Percentiles rank a stretch among this genome's conserved stretches.
Conservation (phyloP, 2,113 vertebrate species). For the Leiothrix lutea region DNA sequence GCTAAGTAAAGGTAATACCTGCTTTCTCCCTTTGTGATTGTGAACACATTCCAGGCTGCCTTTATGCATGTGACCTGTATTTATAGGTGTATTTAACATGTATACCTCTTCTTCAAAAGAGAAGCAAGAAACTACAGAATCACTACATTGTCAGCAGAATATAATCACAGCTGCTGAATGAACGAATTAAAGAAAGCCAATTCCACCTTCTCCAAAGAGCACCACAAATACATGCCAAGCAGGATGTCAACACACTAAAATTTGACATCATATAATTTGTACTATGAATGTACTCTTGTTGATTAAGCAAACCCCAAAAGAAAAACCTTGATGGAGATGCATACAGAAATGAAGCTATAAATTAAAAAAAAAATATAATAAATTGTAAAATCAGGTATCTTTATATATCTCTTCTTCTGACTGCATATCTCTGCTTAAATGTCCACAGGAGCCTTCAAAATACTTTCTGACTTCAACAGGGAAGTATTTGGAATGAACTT, state of each 20-base stretch:
- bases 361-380: not conserved
- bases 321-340: not conserved
- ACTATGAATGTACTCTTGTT: not conserved
- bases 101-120: not conserved
- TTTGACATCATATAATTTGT: not conserved
- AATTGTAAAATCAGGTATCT: not conserved
- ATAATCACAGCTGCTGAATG: not conserved
- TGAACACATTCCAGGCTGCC: not conserved
- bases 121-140: not conserved
- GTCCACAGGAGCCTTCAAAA: not conserved
- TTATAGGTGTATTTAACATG: not conserved
- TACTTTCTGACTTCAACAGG: not conserved
- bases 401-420: not conserved
- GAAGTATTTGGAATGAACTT: not conserved
- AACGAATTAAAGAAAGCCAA: not conserved
- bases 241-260: not conserved
- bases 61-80: not conserved
- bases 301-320: not conserved
- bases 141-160: not conserved
- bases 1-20: not conserved
- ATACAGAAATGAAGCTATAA: not conserved
- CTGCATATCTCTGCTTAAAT: not conserved
- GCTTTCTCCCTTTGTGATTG: not conserved
- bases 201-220: not conserved
- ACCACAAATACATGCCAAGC: not conserved